These are phyloP conservation scores for Zaprionus africanus DNA, from an alignment of 1,140 invertebrate genomes.

Conservation along the genomic window DNA sequence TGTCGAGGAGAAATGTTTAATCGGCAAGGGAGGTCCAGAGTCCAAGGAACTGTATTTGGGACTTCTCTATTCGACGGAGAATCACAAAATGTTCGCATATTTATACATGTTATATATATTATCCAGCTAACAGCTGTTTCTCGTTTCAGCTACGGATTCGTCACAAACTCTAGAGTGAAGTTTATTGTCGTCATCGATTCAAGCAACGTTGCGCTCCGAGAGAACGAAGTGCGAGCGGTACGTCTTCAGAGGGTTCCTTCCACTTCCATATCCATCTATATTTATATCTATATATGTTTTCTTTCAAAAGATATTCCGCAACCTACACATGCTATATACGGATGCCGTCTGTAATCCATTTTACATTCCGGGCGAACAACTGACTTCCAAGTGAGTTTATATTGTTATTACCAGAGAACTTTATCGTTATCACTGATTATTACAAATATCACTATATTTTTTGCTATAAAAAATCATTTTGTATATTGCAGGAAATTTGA, in stretches of 20 bases:
- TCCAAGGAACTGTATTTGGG: conserved; percentile 95
- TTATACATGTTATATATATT: neutral
- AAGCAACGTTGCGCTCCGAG: conserved; percentile 92
- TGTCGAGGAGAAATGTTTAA: conserved; percentile 94
- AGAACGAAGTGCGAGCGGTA: conserved; percentile 97
- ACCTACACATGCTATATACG: conserved; percentile 95
- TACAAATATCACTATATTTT: neutral
- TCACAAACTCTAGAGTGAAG: conserved; percentile 98
- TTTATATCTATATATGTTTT: neutral
- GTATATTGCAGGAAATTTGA: conserved; percentile 87
- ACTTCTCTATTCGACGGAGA: conserved; percentile 96
- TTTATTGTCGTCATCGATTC: conserved; percentile 97
- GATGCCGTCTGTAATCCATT: conserved; percentile 98
- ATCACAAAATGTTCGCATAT: conserved; percentile 94
- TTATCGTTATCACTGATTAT: neutral
- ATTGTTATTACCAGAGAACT: neutral
- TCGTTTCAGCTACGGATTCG: conserved; percentile 95
- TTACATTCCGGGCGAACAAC: conserved; percentile 94
- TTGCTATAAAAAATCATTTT: conserved; percentile 23
- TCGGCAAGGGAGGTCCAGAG: conserved; percentile 88
- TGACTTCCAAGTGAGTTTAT: conserved; percentile 90
- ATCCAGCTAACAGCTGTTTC: neutral
- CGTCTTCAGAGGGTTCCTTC: conserved; percentile 60
- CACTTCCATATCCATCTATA: neutral
- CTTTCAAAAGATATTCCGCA: conserved; percentile 92